Percentiles rank a stretch among this genome's conserved stretches.
Conservation (phyloP, 2,888 invertebrate genomes). For the Myopa tessellatipennis region DNA sequence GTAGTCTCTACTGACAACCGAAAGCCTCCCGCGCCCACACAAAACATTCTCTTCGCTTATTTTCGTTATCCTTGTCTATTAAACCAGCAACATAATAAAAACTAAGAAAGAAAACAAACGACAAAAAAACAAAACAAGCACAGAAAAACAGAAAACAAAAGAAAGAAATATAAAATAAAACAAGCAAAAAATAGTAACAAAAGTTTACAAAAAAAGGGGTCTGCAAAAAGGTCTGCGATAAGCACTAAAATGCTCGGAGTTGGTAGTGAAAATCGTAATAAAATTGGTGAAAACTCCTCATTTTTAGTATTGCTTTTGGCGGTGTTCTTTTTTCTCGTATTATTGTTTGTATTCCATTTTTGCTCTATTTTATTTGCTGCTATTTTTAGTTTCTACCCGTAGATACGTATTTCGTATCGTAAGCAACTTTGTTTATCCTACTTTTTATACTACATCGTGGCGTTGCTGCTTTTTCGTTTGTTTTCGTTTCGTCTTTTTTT, state of each 20-base stretch:
- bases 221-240: neutral
- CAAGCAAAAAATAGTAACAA: neutral
- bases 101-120: neutral
- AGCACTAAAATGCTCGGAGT: slow-evolving; percentile 12
- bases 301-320: slow-evolving; percentile 18
- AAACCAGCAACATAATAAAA: neutral
- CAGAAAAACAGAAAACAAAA: neutral
- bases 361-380: neutral
- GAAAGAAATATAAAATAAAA: neutral
- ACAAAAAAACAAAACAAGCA: neutral
- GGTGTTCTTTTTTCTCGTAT: neutral
- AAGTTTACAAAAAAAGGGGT: neutral
- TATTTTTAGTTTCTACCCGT: neutral
- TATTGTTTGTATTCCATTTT: neutral
- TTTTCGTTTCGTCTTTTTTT: neutral
- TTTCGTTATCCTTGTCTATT: neutral
- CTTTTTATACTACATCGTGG: too few species aligned
- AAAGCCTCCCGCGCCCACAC: neutral
- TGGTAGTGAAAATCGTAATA: slow-evolving; percentile 6
- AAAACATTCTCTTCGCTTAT: neutral
- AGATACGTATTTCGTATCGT: neutral
- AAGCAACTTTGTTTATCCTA: too few species aligned
- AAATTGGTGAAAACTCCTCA: slow-evolving; percentile 13
- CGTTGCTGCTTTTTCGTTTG: too few species aligned
- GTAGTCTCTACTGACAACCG: too few species aligned